Evolutionary conservation across 2,113 vertebrate species (phyloP).

Genomic region (Gymnobelideus leadbeateri): DNA sequence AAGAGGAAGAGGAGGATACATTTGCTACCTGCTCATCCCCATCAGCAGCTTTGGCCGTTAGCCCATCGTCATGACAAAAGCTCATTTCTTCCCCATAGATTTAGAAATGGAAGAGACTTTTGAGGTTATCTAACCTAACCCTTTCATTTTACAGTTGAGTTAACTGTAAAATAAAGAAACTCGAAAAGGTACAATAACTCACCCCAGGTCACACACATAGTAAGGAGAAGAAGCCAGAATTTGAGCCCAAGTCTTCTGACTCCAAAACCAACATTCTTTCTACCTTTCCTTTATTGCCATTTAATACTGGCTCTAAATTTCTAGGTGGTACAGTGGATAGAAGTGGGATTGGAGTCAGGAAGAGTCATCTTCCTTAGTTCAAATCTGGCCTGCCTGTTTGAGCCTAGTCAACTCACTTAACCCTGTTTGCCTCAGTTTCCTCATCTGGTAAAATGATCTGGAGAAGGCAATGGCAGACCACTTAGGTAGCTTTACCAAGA

Average conservation of each 20-base stretch:
- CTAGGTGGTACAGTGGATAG: background rate
- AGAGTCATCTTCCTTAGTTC: background rate
- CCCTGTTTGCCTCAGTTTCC: background rate
- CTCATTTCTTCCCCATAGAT: background rate
- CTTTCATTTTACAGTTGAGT: background rate
- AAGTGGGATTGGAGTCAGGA: background rate
- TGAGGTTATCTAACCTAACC: background rate
- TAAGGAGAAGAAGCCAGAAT: background rate
- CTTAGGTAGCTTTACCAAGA: background rate
- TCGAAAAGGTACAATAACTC: background rate
- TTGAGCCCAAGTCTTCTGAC: background rate
- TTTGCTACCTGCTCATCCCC: background rate
- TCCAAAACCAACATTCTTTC: background rate
- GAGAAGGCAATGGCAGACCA: background rate
- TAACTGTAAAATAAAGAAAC: background rate
- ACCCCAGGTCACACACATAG: background rate
- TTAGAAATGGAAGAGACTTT: background rate
- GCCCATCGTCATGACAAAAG: background rate
- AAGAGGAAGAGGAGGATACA: background rate
- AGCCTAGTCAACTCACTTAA: background rate
- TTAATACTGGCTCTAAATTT: background rate
- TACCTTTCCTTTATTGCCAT: background rate
- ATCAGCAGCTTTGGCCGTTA: background rate
- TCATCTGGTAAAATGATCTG: background rate
- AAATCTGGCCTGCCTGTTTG: too few relatives aligned